phyloP scores from a whole-genome alignment of 2,113 vertebrate species.

The Gymnocephalus cernua region DNA sequence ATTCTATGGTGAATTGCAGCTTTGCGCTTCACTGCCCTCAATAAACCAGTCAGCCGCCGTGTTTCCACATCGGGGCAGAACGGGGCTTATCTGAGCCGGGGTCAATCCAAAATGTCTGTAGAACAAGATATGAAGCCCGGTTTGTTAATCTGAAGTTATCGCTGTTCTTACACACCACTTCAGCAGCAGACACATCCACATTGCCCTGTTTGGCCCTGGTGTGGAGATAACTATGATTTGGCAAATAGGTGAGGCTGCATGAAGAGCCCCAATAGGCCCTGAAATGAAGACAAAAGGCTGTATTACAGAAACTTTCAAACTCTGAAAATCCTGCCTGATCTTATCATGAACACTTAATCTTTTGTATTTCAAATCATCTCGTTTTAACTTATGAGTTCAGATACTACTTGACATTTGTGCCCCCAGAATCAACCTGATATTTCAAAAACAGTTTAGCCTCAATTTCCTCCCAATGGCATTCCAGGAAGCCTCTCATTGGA shows the following conservation, averaged over 20 bases:
- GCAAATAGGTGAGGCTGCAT: neutral
- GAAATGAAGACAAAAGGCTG: neutral
- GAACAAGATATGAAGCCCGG: conserved; percentile 21
- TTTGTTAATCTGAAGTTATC: conserved; percentile 37
- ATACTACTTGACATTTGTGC: too few species aligned
- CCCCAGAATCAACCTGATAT: neutral
- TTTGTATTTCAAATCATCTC: neutral
- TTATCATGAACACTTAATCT: neutral
- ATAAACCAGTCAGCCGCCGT: conserved; percentile 52
- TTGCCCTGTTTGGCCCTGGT: neutral
- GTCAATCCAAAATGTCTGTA: conserved; percentile 29
- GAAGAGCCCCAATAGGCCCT: neutral
- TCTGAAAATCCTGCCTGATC: neutral
- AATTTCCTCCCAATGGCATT: neutral
- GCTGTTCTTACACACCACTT: conserved; percentile 1
- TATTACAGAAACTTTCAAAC: neutral
- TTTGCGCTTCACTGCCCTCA: conserved; percentile 36
- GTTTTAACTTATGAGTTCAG: neutral
- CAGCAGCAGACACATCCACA: neutral
- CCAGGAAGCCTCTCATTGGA: neutral
- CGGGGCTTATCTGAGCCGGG: conserved; percentile 7
- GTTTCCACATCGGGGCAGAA: conserved; percentile 35
- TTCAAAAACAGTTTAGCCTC: neutral
- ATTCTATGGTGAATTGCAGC: conserved; percentile 49
- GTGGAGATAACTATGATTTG: conserved; percentile 14